Conservation (phyloP, 1,140 invertebrate genomes). For the Calosoma granatense region DNA sequence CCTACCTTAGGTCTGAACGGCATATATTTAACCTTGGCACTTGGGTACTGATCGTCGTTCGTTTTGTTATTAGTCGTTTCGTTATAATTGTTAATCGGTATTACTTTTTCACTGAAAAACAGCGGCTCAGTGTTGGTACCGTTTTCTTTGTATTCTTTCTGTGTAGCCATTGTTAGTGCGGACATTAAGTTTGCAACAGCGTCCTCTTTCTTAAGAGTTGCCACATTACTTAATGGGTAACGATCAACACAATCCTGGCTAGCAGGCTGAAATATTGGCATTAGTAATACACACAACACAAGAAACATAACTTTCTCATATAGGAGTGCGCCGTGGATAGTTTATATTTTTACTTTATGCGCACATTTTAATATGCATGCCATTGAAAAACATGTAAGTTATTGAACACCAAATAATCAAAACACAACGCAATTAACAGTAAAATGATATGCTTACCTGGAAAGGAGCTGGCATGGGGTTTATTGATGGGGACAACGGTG, state of each 20-base stretch:
- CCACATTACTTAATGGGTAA: background rate
- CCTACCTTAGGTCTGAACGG: background rate
- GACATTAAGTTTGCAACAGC: conserved; percentile 5
- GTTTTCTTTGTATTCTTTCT: background rate
- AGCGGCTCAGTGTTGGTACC: background rate
- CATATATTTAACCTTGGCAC: background rate
- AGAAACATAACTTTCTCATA: no score
- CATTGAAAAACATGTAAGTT: no score
- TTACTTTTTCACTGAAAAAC: background rate
- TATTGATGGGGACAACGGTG: conserved; percentile 42
- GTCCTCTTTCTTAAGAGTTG: background rate
- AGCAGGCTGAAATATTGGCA: background rate
- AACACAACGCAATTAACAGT: background rate
- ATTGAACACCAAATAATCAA: background rate
- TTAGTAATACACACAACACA: background rate
- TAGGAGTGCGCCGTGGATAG: no score
- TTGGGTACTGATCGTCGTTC: background rate
- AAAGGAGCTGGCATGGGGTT: conserved; percentile 27
- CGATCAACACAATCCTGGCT: background rate
- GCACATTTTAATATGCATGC: no score
- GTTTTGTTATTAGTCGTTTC: background rate
- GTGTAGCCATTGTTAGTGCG: background rate
- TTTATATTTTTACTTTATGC: no score
- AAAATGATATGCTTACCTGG: conserved; percentile 23
- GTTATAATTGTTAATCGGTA: background rate